A percentile compares a stretch with the other conserved stretches of the same genome.
Conservation (phyloP, 2,797 vertebrate species). For the Australoheros facetus region DNA sequence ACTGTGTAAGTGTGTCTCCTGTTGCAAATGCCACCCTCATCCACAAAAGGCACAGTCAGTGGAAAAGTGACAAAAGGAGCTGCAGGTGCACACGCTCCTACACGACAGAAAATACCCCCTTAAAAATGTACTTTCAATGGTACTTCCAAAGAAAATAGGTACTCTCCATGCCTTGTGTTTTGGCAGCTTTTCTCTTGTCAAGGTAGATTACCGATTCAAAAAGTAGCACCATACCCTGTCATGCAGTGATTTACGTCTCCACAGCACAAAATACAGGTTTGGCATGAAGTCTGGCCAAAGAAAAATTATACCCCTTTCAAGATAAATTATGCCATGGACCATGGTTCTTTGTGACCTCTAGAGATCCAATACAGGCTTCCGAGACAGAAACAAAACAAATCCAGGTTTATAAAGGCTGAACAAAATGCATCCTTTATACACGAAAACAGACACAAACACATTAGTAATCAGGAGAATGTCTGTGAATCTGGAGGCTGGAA, state of each 20-base stretch:
- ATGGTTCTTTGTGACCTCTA: not conserved
- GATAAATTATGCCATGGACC: not conserved
- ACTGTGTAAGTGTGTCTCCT: slow-evolving; percentile 4
- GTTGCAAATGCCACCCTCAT: slow-evolving; percentile 26
- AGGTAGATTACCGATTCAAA: slow-evolving; percentile 32
- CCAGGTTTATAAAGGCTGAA: slow-evolving; percentile 11
- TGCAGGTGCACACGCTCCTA: slow-evolving; percentile 19
- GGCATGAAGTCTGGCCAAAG: not conserved
- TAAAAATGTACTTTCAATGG: slow-evolving; percentile 1
- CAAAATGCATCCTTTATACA: slow-evolving; percentile 8
- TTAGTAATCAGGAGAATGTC: slow-evolving; percentile 30
- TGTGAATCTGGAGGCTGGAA: slow-evolving; percentile 28
- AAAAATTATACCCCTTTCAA: slow-evolving; percentile 9
- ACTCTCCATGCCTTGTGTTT: not conserved
- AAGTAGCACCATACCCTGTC: slow-evolving; percentile 11
- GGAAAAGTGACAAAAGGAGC: slow-evolving; percentile 31
- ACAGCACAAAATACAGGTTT: not conserved
- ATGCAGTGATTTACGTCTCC: slow-evolving; percentile 16
- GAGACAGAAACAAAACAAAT: slow-evolving; percentile 21
- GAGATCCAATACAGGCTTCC: slow-evolving; percentile 4
- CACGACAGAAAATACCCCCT: slow-evolving; percentile 11
- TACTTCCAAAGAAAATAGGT: not conserved
- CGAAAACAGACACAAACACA: slow-evolving; percentile 14
- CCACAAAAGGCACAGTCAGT: slow-evolving; percentile 19
- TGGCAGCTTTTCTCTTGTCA: slow-evolving; percentile 19